Percentiles rank a stretch among this genome's conserved stretches.
Conservation (phyloP, 2,888 invertebrate species). For the Ephialtes manifestator region DNA sequence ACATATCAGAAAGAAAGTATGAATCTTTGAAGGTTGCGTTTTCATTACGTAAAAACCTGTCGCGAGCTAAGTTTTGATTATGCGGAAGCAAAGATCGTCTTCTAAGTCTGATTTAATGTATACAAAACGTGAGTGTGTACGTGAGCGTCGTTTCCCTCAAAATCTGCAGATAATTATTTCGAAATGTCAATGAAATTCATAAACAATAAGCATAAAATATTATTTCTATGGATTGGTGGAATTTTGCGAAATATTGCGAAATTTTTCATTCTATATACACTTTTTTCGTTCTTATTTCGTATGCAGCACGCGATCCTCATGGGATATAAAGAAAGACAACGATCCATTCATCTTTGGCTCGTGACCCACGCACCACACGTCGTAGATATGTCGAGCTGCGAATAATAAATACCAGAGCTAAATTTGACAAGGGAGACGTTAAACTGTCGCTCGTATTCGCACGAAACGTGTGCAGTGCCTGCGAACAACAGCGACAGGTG, state of each 20-base stretch:
- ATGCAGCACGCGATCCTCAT: conserved; percentile 6
- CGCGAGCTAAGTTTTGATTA: conserved; percentile 8
- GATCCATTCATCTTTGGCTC: conserved; percentile 12
- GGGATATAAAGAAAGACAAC: not conserved
- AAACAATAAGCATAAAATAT: not conserved
- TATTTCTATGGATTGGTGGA: not conserved
- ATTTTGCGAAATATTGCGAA: not conserved
- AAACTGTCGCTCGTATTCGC: not conserved
- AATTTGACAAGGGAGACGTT: conserved; percentile 12
- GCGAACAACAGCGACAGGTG: not conserved
- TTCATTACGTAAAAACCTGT: conserved; percentile 28
- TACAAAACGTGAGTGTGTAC: not conserved
- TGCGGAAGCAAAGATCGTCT: not conserved
- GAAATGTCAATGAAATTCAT: conserved; percentile 30
- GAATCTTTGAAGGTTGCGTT: not conserved
- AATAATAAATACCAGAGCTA: conserved; percentile 1
- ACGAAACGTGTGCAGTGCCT: not conserved
- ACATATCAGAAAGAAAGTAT: conserved; percentile 38
- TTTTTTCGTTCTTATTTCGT: not conserved
- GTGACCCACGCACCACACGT: conserved; percentile 13
- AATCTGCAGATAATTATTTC: not conserved
- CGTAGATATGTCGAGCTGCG: not conserved
- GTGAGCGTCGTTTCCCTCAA: not conserved
- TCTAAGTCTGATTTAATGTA: not conserved
- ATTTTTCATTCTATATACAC: not conserved